Percentiles rank a stretch among this genome's conserved stretches.
Evolutionary conservation across 2,888 invertebrate genomes (phyloP).

Genomic region (Cantharis nigra): DNA sequence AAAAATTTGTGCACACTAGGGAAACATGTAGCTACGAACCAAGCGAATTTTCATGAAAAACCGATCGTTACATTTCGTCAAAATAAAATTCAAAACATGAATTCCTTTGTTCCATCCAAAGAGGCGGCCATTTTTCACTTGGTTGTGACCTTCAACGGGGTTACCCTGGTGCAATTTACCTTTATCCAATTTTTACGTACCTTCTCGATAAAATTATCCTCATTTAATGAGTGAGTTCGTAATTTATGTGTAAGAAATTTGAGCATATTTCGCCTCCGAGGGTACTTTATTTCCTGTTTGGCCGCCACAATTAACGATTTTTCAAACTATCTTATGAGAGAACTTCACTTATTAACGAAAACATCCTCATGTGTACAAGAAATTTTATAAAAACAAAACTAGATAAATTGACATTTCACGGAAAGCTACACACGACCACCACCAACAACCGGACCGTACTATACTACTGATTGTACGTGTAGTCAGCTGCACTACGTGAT

Average conservation of each 20-base stretch:
- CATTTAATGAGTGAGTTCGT: slow-evolving; percentile 84
- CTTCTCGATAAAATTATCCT: slow-evolving; percentile 77
- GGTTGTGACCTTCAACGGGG: slow-evolving; percentile 58
- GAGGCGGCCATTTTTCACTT: slow-evolving; percentile 68
- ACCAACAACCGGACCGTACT: slow-evolving; percentile 51
- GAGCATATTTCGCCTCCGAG: slow-evolving; percentile 73
- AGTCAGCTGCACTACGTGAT: slow-evolving; percentile 60
- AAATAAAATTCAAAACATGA: slow-evolving; percentile 43
- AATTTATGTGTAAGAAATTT: slow-evolving; percentile 85
- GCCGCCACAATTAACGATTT: slow-evolving; percentile 53
- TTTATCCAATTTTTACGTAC: slow-evolving; percentile 59
- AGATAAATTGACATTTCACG: slow-evolving; percentile 42
- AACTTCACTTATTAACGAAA: slow-evolving; percentile 33
- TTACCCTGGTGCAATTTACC: slow-evolving; percentile 40
- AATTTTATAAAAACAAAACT: slow-evolving; percentile 30
- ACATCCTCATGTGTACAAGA: slow-evolving; percentile 32
- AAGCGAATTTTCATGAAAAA: slow-evolving; percentile 7
- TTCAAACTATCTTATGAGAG: slow-evolving; percentile 31
- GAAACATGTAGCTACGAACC: neutral
- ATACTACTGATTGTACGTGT: slow-evolving; percentile 56
- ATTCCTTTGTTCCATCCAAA: slow-evolving; percentile 65
- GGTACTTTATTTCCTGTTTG: slow-evolving; percentile 50
- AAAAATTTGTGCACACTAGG: neutral
- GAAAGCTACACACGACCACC: slow-evolving; percentile 34
- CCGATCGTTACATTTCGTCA: slow-evolving; percentile 4